A percentile compares a stretch with the other conserved stretches of the same genome.
phyloP scores from a whole-genome alignment of 2,797 vertebrate species.

The Sternotherus odoratus region DNA sequence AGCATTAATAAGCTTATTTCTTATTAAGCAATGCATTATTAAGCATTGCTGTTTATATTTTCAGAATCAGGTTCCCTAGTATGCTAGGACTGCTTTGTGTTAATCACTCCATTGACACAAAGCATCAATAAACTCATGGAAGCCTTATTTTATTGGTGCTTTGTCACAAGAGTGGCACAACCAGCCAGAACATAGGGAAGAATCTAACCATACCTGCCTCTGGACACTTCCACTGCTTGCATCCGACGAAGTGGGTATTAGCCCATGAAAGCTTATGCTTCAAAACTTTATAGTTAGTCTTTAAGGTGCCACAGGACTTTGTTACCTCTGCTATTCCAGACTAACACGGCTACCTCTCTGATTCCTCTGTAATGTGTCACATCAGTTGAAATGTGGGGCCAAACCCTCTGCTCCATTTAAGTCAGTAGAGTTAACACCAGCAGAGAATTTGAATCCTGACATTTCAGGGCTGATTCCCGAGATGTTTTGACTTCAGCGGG shows the following conservation, averaged over 20 bases:
- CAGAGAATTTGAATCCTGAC: background rate
- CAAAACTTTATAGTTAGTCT: no score
- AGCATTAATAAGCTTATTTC: no score
- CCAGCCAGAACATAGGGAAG: background rate
- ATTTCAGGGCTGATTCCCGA: fast-evolving
- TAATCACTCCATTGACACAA: background rate
- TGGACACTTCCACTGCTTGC: no score
- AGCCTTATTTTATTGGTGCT: fast-evolving
- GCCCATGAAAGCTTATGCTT: no score
- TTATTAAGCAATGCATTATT: no score
- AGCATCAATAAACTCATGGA: fast-evolving
- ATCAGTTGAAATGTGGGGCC: fast-evolving
- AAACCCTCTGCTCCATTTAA: background rate
- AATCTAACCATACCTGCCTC: fast-evolving
- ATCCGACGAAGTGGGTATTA: no score
- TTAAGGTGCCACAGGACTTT: no score
- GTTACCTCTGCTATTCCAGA: no score
- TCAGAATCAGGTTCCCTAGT: background rate
- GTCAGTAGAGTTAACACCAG: fast-evolving
- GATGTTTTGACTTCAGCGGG: fast-evolving
- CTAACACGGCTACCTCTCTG: no score
- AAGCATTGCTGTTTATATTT: background rate
- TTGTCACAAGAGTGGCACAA: background rate
- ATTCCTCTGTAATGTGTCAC: fast-evolving
- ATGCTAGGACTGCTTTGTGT: background rate